Conservation (phyloP, 1,140 invertebrate species). For the Melanaphis sacchari region DNA sequence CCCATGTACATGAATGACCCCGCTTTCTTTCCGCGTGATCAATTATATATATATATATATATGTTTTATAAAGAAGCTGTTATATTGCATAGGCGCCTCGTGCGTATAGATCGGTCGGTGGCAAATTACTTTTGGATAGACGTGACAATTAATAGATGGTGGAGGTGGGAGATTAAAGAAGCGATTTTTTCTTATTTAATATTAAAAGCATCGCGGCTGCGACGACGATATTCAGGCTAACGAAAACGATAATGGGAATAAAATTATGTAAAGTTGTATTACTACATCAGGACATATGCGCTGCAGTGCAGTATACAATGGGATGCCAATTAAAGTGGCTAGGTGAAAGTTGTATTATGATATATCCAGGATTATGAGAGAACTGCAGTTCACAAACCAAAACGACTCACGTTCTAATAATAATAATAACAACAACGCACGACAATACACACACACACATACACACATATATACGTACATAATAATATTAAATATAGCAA, state of each 20-base stretch:
- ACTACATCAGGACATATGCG: conserved; percentile 22
- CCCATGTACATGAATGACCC: neutral
- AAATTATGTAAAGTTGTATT: conserved; percentile 38
- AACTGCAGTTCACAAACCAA: conserved; percentile 35
- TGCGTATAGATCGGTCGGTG: neutral
- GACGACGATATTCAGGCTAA: neutral
- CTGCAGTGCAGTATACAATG: conserved; percentile 18
- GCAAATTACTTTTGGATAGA: neutral
- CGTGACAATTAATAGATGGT: neutral
- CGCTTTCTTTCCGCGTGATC: conserved; percentile 29
- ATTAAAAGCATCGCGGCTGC: neutral
- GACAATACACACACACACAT: neutral
- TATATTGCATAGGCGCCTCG: neutral
- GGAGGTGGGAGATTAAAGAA: neutral
- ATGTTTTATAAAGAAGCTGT: neutral
- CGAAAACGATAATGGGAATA: neutral
- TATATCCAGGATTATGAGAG: conserved; percentile 43
- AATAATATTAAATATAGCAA: neutral
- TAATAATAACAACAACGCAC: conserved; percentile 36
- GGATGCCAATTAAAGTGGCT: conserved; percentile 52
- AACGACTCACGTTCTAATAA: conserved; percentile 54
- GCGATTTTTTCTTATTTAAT: neutral
- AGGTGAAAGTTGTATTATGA: conserved; percentile 55
- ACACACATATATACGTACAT: neutral
- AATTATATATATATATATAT: neutral